phyloP scores from a whole-genome alignment of 2,888 invertebrate species.

The Eumacrocentrus americanus region DNA sequence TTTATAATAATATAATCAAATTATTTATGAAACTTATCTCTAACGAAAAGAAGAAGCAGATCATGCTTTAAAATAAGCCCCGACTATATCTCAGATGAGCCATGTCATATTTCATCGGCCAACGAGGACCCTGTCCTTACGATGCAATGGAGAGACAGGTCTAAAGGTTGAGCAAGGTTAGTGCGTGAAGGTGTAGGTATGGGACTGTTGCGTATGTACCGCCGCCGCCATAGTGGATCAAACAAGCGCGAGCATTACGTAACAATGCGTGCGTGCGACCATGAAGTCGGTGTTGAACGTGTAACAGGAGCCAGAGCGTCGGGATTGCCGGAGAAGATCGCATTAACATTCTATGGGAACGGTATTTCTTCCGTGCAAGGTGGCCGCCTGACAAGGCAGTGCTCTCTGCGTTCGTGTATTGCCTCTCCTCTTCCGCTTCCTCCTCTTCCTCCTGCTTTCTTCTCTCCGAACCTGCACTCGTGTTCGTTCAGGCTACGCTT shows the following conservation, averaged over 20 bases:
- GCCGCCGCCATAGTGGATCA: neutral
- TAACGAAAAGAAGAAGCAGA: no score
- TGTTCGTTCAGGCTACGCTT: slow-evolving; percentile 13
- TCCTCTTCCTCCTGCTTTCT: slow-evolving; percentile 6
- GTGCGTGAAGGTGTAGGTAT: slow-evolving; percentile 16
- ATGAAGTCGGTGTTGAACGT: slow-evolving; percentile 31
- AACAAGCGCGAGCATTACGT: slow-evolving; percentile 41
- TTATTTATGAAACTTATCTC: no score
- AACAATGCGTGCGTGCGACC: slow-evolving; percentile 47
- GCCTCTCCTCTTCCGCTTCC: slow-evolving; percentile 8
- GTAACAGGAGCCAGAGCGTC: slow-evolving; percentile 34
- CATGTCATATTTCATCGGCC: neutral
- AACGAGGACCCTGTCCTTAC: neutral
- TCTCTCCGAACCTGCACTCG: neutral
- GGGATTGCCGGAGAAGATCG: slow-evolving; percentile 47
- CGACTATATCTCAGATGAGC: neutral
- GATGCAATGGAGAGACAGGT: neutral
- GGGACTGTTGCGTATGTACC: neutral
- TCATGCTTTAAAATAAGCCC: neutral
- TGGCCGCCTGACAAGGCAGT: slow-evolving; percentile 47
- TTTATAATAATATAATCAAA: no score
- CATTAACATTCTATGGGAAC: slow-evolving; percentile 61
- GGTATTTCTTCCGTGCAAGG: slow-evolving; percentile 54
- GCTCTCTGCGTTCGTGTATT: slow-evolving; percentile 34
- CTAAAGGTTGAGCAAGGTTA: slow-evolving; percentile 6